A percentile compares a stretch with the other conserved stretches of the same genome.
These are phyloP conservation scores for Furnarius figulus DNA, from an alignment of 2,113 vertebrate genomes.

Conservation along the genomic window DNA sequence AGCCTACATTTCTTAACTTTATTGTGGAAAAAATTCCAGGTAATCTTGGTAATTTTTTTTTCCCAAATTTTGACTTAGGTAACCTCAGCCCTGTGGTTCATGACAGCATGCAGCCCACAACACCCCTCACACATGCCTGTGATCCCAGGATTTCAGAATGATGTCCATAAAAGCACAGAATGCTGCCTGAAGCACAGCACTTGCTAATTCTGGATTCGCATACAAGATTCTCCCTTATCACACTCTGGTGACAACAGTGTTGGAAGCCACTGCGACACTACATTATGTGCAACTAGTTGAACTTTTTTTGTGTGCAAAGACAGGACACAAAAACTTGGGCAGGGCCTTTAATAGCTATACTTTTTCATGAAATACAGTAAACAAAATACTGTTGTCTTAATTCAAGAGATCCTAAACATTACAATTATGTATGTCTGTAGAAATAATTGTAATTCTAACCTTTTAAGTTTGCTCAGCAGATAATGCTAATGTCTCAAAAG, in stretches of 20 bases:
- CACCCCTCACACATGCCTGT: not conserved
- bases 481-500: not conserved
- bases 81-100: not conserved
- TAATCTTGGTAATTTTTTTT: not conserved
- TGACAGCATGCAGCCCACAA: fast-evolving
- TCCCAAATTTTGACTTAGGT: fast-evolving
- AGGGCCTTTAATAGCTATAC: not conserved
- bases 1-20: not conserved
- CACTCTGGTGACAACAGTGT: not conserved
- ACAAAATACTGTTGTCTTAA: not conserved
- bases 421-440: not conserved
- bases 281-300: not conserved
- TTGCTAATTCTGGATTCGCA: not conserved
- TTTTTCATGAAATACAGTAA: not conserved
- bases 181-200: not conserved
- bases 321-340: not conserved
- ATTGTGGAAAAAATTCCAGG: not conserved
- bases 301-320: not conserved
- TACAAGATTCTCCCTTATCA: not conserved
- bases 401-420: not conserved
- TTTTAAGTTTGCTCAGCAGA: not conserved
- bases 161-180: not conserved
- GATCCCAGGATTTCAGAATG: not conserved
- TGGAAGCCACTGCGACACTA: not conserved
- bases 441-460: not conserved